phyloP scores from a whole-genome alignment of 2,797 vertebrate genomes.

The Setipinna tenuifilis region DNA sequence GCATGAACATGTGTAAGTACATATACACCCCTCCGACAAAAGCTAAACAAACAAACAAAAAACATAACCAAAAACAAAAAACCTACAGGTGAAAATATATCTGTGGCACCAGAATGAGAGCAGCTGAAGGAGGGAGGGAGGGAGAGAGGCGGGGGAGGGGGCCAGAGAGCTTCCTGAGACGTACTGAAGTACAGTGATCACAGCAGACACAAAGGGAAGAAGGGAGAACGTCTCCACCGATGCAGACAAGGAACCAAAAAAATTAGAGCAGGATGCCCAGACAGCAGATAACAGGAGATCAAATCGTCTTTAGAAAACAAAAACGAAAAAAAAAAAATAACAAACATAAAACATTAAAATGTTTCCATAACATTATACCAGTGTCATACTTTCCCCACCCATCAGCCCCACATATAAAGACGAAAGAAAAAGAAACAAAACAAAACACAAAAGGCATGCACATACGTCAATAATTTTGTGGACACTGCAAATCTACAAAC shows the following conservation, averaged over 20 bases:
- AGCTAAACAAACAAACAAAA: background rate
- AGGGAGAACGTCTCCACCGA: conserved; percentile 33
- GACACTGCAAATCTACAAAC: conserved; percentile 86
- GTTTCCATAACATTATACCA: conserved; percentile 18
- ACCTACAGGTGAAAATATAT: background rate
- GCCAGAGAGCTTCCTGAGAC: conserved; percentile 83
- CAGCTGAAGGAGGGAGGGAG: conserved; percentile 30
- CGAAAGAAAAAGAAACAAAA: conserved; percentile 52
- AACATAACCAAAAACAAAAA: background rate
- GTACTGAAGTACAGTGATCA: conserved; percentile 68
- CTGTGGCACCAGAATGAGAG: conserved; percentile 70
- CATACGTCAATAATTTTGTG: conserved; percentile 80
- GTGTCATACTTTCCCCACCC: conserved; percentile 33
- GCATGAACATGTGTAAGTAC: conserved; percentile 9
- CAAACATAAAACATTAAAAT: conserved; percentile 64
- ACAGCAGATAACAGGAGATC: conserved; percentile 35
- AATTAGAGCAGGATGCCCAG: conserved; percentile 23
- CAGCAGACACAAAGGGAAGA: conserved; percentile 57
- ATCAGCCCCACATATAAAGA: conserved; percentile 52
- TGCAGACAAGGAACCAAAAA: conserved; percentile 53
- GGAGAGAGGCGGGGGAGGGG: conserved; percentile 54
- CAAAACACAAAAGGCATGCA: conserved; percentile 74
- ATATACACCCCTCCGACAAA: background rate
- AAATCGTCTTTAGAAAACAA: conserved; percentile 50
- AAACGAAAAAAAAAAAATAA: conserved; percentile 47